Base-by-base conservation (phyloP, 2,113 vertebrate genomes). In the Abramis brama region DNA sequence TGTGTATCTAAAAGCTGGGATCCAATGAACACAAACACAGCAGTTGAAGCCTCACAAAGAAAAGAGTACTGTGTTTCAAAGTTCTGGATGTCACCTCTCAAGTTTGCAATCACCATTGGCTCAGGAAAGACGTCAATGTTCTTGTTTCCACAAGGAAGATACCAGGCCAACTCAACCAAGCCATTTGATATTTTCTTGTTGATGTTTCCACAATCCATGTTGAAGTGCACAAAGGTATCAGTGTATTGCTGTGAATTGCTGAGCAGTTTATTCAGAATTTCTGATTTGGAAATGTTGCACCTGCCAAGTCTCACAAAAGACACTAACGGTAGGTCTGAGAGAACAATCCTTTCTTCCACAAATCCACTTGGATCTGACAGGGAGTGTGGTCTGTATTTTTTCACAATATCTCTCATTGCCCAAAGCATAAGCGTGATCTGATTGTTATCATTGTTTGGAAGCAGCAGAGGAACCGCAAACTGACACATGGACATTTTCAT, bases 291-390 rank as follows among this genome's bases (percentile, higher is more conserved):
- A 50, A 95, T 85, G 36, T 78, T 93, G 33, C 88, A 93, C 77
- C 79, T 88, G 11, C 93, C 91, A 15, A 96, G 62, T 15, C 92
- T 92, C 23, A 96, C 94, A 90, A 96, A 96, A 15, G 95, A 95
- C 13, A 83, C 86, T 7, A 89, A 89, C 12, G 89, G 94, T 0
- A 92, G 68, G 1, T 91, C 0, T 57, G 89, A 74, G 64, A 87
- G 57, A 25, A 91, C 88, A 81, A 95, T 90, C 59, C 50, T 89
- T 1, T 87, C 17, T 47, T 94, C 92, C 9, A 70, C 80, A 84
- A 91, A 94, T 2, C 55, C 80, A 21, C 8, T 86, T n/a, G 89
- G 73, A 5, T 90, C 86, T 73, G 33, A 88, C 55, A 85, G 57
- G 0, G 88, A 50, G 25, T 84, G 89, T 12, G n/a, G n/a, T n/a